Conservation (phyloP, 2,888 invertebrate genomes). For the Amblyjoppa proteus region DNA sequence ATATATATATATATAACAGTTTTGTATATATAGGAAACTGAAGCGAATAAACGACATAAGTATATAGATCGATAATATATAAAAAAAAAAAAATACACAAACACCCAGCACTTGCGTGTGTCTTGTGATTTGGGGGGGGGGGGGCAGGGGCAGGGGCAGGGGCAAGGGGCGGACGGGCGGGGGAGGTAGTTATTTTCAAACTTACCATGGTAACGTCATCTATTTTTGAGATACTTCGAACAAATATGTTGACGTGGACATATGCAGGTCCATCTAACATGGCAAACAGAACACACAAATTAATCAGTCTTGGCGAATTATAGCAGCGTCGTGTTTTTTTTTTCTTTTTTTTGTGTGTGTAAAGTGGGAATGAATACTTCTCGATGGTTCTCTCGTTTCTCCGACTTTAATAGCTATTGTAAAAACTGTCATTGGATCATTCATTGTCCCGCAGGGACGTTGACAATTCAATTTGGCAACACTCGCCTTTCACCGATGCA, state of each 20-base stretch:
- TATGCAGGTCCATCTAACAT: slow-evolving; percentile 96
- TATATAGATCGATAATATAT: slow-evolving; percentile 40
- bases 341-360: slow-evolving; percentile 52
- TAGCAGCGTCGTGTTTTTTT: slow-evolving; percentile 62
- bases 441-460: neutral
- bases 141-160: slow-evolving; percentile 43
- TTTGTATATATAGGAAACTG: slow-evolving; percentile 54
- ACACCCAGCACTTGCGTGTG: slow-evolving; percentile 78
- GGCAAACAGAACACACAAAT: slow-evolving; percentile 84
- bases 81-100: slow-evolving; percentile 71
- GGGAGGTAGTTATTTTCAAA: slow-evolving; percentile 81
- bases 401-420: neutral
- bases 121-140: slow-evolving; percentile 73
- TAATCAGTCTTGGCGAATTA: slow-evolving; percentile 79
- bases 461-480: neutral
- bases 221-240: slow-evolving; percentile 99
- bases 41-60: slow-evolving; percentile 54
- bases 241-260: slow-evolving; percentile 99
- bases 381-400: slow-evolving; percentile 42
- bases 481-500: neutral
- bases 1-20: slow-evolving; percentile 26
- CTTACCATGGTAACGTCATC: slow-evolving; percentile 99
- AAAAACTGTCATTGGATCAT: neutral
- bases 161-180: slow-evolving; percentile 28
- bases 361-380: slow-evolving; percentile 49